Evolutionary conservation across 1,140 invertebrate species (phyloP), one percentile per base, ranked within the genome.

Genomic region (Bombyx mori): DNA sequence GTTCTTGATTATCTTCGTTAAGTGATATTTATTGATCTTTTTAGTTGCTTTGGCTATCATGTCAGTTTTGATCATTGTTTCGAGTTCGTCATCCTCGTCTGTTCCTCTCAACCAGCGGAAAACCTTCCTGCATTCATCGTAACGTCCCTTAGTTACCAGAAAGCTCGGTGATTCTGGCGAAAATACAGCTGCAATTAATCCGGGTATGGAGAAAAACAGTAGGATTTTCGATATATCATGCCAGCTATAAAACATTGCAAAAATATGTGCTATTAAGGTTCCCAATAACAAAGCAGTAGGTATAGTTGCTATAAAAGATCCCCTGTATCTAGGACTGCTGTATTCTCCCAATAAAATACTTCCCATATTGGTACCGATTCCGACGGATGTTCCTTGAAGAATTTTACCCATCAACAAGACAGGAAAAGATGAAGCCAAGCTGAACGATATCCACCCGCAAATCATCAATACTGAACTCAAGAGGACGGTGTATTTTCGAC

Each of bases 101-200:
- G 75, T 56, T 18, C 89, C 89, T 69, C 89, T 69, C 0, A 88
- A 68, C 89, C 83, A 88, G 46, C 62, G 52, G 56, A 90, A 91
- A 0, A 85, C 69, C 22, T 70, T 58, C 55, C 79, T 63, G 1
- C 90, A 90, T 52, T 88, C 71, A 9, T 88, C 72, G 6, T 81
- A 71, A 47, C 71, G 71, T 12, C 87, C 88, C 66, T 88, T 86
- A 22, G 88, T 73, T 1, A 89, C 75, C 46, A 92, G 71, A 91
- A 91, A 94, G 26, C 90, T 87, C 6, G 93, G 93, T 46, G 92
- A 92, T 79, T 95, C 93, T 0, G 92, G 92, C 1, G 90, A 78
- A 46, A 90, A 90, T 1, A 84, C 67, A 7, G 88, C 74, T 50
- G 89, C 66, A 1, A 88, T 7, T 18, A 88, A 77, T 61, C 85